Evolutionary conservation across 2,797 vertebrate genomes (phyloP), one percentile per base, ranked within the genome.

Genomic region (Chrysocyon brachyurus): DNA sequence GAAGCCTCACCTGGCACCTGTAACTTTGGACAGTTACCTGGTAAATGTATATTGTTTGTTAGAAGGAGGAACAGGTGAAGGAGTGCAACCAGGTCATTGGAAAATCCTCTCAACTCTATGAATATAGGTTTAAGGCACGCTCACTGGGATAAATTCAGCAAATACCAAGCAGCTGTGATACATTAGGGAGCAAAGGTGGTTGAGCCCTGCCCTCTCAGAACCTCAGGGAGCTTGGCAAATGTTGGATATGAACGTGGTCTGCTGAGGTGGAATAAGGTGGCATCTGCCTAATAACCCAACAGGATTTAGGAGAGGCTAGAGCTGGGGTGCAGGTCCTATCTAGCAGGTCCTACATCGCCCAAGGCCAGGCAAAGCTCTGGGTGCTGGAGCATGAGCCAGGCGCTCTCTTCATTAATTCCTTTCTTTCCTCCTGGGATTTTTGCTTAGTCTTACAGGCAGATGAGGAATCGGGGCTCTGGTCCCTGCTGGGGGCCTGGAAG

Each of bases 201-300:
- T 4, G 15, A 36, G 61, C 16, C 31, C 24, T 3, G 66, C 22
- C 90, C 61, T 54, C 40, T 11, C 7, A 16, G 49, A 61, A 21
- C 46, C 21, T n/a, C 10, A 70, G 70, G 72, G 59, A 33, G 49
- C 46, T 0, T 28, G 49, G 46, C 68, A 28, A 12, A 4, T 1
- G 10, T 19, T 5, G 26, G 15, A 17, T 6, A 3, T 17, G 31
- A 12, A 68, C 1, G 0, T 16, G 16, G 46, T n/a, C 21, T n/a
- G 21, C 33, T 66, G 31, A 8, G 16, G 36, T 2, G 15, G 26
- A 54, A 40, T 4, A 14, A 84, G 61, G 26, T 1, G 12, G 33
- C 28, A 24, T 28, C 24, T n/a, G 24, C 56, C 57, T 19, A 7
- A 22, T 8, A 40, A 40, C 26, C 19, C 63, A 16, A 6, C 5